Conservation (phyloP, 2,888 invertebrate genomes). For the Metellina segmentata region DNA sequence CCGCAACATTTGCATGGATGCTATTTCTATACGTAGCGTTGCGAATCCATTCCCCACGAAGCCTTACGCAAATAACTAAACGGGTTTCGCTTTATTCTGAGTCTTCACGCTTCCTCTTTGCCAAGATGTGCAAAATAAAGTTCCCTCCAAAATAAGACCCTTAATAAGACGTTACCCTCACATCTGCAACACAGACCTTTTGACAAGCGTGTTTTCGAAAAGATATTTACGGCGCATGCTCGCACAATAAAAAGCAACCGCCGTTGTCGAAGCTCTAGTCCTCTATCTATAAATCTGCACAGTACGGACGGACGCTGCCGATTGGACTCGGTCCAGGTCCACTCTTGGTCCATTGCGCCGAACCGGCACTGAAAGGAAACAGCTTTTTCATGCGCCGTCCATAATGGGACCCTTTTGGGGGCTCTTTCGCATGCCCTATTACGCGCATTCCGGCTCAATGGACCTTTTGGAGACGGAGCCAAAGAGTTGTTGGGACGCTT, state of each 20-base stretch:
- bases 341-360: too few species aligned
- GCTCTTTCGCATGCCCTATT: constrained; percentile 29
- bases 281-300: constrained; percentile 25
- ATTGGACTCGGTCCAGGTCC: not conserved
- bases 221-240: not conserved
- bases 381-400: constrained; percentile 28
- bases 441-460: not conserved
- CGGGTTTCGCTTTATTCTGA: not conserved
- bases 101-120: not conserved
- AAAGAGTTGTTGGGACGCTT: constrained; percentile 45
- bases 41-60: too few species aligned
- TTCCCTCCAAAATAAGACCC: not conserved
- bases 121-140: not conserved
- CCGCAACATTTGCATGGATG: too few species aligned
- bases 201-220: too few species aligned
- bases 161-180: not conserved
- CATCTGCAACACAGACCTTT: too few species aligned
- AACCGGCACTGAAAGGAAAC: constrained; percentile 14
- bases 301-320: not conserved
- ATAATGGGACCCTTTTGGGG: constrained; percentile 29
- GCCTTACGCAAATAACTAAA: not conserved
- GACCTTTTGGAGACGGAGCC: constrained; percentile 1
- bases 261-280: not conserved
- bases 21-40: too few species aligned
- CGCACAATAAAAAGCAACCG: not conserved